phyloP scores from a whole-genome alignment of 2,113 vertebrate genomes.

The cat (Felis catus) region DNA sequence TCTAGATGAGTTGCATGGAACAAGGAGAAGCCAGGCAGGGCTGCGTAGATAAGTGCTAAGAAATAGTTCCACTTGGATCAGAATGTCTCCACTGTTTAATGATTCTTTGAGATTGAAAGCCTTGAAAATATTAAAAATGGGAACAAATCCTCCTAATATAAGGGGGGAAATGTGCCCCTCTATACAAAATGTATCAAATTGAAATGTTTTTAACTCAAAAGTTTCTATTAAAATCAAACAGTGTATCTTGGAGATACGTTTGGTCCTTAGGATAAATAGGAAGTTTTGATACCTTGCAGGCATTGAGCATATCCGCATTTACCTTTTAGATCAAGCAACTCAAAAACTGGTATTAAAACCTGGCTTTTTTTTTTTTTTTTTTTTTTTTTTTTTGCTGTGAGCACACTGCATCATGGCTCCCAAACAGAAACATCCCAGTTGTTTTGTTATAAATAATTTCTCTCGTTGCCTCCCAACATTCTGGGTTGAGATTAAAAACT shows the following conservation, averaged over 20 bases:
- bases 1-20: background rate
- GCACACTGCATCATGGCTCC: background rate
- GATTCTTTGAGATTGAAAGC: background rate
- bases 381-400: background rate
- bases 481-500: slow-evolving; percentile 28
- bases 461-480: background rate
- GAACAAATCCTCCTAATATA: background rate
- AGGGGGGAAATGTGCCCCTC: background rate
- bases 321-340: background rate
- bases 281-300: background rate
- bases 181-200: background rate
- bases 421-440: slow-evolving; percentile 11
- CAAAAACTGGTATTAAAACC: background rate
- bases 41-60: background rate
- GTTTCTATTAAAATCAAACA: background rate
- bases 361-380: background rate
- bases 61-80: background rate
- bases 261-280: background rate
- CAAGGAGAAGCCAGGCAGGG: background rate
- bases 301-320: background rate
- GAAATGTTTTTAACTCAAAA: slow-evolving; percentile 8
- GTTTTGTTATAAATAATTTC: slow-evolving; percentile 42
- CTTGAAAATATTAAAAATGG: slow-evolving; percentile 3
- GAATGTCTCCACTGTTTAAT: background rate
- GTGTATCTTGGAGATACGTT: background rate